Evolutionary conservation across 1,140 invertebrate species (phyloP), one percentile per base, ranked within the genome.

Genomic region (Tenebrio molitor): DNA sequence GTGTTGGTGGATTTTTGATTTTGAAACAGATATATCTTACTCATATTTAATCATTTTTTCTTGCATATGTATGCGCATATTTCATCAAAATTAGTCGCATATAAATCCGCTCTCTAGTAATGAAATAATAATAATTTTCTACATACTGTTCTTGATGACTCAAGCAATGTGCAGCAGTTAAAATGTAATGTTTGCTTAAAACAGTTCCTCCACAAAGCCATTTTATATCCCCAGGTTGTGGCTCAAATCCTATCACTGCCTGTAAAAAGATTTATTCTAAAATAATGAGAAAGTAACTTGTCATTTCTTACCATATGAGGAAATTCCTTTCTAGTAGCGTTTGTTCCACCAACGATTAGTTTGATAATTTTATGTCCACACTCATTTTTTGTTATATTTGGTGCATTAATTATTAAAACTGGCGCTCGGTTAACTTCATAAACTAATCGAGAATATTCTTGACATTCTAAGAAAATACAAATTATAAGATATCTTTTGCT

Each of bases 141-240:
- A n/a, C n/a, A n/a, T 67, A 44, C 63, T 16, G 63, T 70, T 69
- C 4, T 50, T 15, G n/a, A 29, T 39, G 10, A 33, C 14, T 23
- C 12, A 85, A 83, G 78, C 92, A 94, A 77, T 93, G 92, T 2
- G 91, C 92, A 0, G 92, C 91, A 1, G 92, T 93, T 5, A 94
- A 76, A 1, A 93, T 86, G 85, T 89, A 91, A 34, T 85, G 80
- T 0, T 86, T 82, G 0, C 88, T 87, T 16, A 94, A 88, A 58
- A 94, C 78, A 1, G 90, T 90, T 7, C 92, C 92, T 0, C 91
- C 92, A 78, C 92, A 94, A 23, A 58, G 68, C 78, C 78, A 80
- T 33, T 23, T 50, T 8, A 71, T 72, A 8, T 67, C 34, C 7
- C 33, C 15, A 21, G 15, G 2, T 3, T 39, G 42, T 44, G 14